phyloP scores from a whole-genome alignment of 2,888 invertebrate species.

The Blastobasis adustella region DNA sequence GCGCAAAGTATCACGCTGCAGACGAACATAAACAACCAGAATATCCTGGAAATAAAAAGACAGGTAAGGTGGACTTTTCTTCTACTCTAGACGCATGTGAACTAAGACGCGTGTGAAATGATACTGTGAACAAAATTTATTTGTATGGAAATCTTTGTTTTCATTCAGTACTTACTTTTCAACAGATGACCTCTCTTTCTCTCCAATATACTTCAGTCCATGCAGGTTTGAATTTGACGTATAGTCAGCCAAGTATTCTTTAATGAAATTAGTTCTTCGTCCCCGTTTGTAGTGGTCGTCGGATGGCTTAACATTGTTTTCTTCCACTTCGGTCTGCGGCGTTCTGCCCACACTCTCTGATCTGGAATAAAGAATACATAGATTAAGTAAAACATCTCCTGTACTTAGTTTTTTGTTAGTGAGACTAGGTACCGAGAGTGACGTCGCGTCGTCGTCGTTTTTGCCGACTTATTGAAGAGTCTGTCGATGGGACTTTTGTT shows the following conservation, averaged over 20 bases:
- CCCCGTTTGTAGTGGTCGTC: constrained; percentile 2
- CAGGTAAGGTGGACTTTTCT: no score
- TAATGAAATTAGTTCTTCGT: constrained; percentile 29
- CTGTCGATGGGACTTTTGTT: constrained; percentile 22
- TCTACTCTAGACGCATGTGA: no score
- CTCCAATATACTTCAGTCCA: constrained; percentile 77
- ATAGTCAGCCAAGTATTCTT: constrained; percentile 75
- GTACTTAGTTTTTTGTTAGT: not conserved
- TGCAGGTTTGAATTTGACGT: constrained; percentile 78
- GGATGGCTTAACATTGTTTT: constrained; percentile 14
- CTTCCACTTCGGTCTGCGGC: constrained; percentile 23
- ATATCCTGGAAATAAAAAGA: constrained; percentile 61
- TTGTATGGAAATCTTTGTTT: no score
- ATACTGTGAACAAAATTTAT: no score
- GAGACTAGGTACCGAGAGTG: constrained; percentile 22
- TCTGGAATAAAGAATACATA: constrained; percentile 16
- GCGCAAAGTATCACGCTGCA: constrained; percentile 77
- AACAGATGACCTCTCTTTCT: constrained; percentile 68
- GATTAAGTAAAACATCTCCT: not conserved
- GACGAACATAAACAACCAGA: constrained; percentile 77
- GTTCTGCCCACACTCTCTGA: constrained; percentile 24
- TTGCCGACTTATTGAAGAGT: constrained; percentile 12
- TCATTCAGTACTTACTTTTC: constrained; percentile 63
- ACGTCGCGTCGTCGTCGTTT: constrained; percentile 25
- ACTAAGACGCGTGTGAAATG: no score